phyloP scores from a whole-genome alignment of 2,797 vertebrate species.

The Odontamblyopus rebecca region DNA sequence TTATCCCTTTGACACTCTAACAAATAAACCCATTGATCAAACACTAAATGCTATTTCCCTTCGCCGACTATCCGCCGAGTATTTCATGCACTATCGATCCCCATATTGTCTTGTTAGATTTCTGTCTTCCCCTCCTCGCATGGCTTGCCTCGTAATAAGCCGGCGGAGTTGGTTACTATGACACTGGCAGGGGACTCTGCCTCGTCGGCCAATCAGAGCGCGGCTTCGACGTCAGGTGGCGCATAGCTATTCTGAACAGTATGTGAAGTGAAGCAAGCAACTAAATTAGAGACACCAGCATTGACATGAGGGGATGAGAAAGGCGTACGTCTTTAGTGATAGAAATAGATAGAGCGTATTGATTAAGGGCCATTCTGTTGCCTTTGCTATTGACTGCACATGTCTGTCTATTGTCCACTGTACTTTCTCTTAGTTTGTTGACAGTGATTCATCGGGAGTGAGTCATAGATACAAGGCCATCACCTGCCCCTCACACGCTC shows the following conservation, averaged over 20 bases:
- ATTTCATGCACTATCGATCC: conserved; percentile 39
- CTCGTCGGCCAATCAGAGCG: conserved; percentile 55
- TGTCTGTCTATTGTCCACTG: neutral
- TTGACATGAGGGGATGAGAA: conserved; percentile 45
- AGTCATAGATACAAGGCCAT: conserved; percentile 8
- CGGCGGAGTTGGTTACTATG: conserved; percentile 71
- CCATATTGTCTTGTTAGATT: conserved; percentile 15
- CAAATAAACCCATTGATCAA: too few species aligned
- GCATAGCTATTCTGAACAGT: conserved; percentile 76
- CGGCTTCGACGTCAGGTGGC: conserved; percentile 64
- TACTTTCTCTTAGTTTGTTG: neutral
- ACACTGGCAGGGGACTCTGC: conserved; percentile 64
- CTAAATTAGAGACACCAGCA: conserved; percentile 70
- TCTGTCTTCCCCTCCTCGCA: conserved; percentile 11
- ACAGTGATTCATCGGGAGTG: conserved; percentile 4
- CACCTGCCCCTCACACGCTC: conserved; percentile 1
- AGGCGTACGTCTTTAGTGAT: neutral
- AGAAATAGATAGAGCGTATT: neutral
- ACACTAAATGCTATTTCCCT: too few species aligned
- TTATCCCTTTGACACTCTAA: too few species aligned
- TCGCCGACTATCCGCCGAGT: conserved; percentile 19
- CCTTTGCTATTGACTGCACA: neutral
- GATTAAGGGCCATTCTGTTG: neutral
- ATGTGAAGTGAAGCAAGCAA: conserved; percentile 77
- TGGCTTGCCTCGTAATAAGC: conserved; percentile 38